Percentiles rank a stretch among this genome's conserved stretches.
Conservation (phyloP, 2,888 invertebrate genomes). For the Spatulosminthurus flaviceps region DNA sequence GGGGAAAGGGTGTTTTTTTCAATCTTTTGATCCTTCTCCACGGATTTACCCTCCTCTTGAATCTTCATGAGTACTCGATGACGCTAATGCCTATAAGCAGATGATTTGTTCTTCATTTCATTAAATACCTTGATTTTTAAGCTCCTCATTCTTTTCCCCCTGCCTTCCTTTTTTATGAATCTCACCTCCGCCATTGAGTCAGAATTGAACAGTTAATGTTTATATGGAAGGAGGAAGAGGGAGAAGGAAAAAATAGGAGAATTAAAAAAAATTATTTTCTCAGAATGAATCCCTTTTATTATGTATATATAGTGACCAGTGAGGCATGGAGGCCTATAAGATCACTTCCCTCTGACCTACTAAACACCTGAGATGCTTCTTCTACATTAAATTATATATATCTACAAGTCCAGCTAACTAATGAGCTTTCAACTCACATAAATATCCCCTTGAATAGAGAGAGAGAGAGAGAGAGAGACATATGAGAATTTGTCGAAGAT, state of each 20-base stretch:
- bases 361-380: constrained; percentile 11
- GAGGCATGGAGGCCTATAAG: no score
- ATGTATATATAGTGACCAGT: no score
- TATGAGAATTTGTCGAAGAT: constrained; percentile 41
- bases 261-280: background rate
- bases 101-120: constrained; percentile 26
- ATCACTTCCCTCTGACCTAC: background rate
- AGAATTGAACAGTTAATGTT: no score
- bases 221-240: background rate
- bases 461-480: no score
- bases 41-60: background rate
- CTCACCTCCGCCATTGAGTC: background rate
- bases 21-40: constrained; percentile 15
- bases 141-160: background rate
- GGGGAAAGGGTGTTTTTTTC: background rate
- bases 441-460: no score
- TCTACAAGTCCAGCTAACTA: background rate
- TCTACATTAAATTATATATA: no score
- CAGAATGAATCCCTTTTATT: background rate
- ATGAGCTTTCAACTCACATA: constrained; percentile 16
- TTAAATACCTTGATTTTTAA: background rate
- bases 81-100: constrained; percentile 19
- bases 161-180: background rate
- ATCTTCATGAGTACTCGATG: constrained; percentile 13
- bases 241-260: background rate